phyloP scores from a whole-genome alignment of 2,113 vertebrate genomes.

The Ageneiosus marmoratus region DNA sequence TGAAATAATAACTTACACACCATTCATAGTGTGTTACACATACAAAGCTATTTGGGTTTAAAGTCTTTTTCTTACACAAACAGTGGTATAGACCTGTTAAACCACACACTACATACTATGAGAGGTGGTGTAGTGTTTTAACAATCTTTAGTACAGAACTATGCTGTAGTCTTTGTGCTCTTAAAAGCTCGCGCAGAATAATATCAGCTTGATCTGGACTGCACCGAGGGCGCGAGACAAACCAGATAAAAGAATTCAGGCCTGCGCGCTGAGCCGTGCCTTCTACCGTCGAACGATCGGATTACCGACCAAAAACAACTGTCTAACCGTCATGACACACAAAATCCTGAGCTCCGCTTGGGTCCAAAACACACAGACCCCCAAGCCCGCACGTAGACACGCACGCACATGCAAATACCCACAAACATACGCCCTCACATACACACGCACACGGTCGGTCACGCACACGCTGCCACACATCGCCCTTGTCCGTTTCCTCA shows the following conservation, averaged over 20 bases:
- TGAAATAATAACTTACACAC: not conserved
- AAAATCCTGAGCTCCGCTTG: slow-evolving; percentile 54
- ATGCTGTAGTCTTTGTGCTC: slow-evolving; percentile 3
- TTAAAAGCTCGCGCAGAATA: slow-evolving; percentile 18
- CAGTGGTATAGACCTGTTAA: not conserved
- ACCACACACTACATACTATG: not conserved
- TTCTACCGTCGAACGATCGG: slow-evolving; percentile 61
- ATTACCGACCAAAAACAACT: slow-evolving; percentile 73
- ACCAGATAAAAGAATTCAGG: slow-evolving; percentile 65
- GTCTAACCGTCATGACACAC: slow-evolving; percentile 57
- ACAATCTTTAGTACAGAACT: not conserved
- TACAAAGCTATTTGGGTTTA: not conserved
- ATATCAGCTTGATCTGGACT: slow-evolving; percentile 40
- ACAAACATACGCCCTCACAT: not conserved
- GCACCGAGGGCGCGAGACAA: slow-evolving; percentile 21
- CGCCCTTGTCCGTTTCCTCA: slow-evolving; percentile 54
- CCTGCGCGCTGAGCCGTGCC: slow-evolving; percentile 61
- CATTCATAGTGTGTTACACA: not conserved
- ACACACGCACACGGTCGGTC: slow-evolving; percentile 13
- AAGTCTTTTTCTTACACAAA: no score
- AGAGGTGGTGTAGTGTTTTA: not conserved
- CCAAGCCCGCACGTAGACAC: slow-evolving; percentile 4
- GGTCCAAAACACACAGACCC: slow-evolving; percentile 26
- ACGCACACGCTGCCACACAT: slow-evolving; percentile 42
- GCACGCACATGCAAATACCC: not conserved